A percentile compares a stretch with the other conserved stretches of the same genome.
These are phyloP conservation scores for Pseudoatta argentina DNA, from an alignment of 1,140 invertebrate genomes.

Conservation along the genomic window DNA sequence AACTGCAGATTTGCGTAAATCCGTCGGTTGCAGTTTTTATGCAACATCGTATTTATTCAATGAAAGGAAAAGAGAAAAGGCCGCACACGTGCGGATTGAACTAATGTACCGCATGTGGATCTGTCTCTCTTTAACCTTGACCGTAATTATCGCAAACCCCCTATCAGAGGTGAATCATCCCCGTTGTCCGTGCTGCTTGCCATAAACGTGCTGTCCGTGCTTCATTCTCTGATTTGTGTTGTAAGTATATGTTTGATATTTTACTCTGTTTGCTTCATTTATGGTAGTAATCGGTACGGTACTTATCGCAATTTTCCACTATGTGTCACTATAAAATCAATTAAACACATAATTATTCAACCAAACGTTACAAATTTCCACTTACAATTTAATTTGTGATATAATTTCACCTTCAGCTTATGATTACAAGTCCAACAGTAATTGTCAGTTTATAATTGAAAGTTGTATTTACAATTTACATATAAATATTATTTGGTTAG, in stretches of 20 bases:
- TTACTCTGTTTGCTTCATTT: background rate
- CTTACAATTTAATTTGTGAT: too few relatives aligned
- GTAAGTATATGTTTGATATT: conserved; percentile 26
- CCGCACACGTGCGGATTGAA: conserved; percentile 25
- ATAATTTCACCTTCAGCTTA: too few relatives aligned
- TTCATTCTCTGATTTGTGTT: conserved; percentile 30
- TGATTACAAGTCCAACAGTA: too few relatives aligned
- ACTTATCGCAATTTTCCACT: background rate
- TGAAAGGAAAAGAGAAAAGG: background rate
- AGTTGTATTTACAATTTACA: too few relatives aligned
- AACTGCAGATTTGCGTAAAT: background rate
- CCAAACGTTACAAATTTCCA: too few relatives aligned
- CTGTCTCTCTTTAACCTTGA: conserved; percentile 59
- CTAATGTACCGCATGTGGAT: conserved; percentile 31
- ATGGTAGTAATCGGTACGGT: background rate
- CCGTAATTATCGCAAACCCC: conserved; percentile 51
- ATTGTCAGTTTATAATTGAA: too few relatives aligned
- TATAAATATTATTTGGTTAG: too few relatives aligned
- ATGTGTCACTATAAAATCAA: background rate
- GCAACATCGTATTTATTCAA: background rate
- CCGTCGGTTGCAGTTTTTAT: background rate
- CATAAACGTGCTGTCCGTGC: background rate
- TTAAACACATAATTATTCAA: background rate
- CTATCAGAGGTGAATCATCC: conserved; percentile 55
- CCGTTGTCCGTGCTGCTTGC: conserved; percentile 10